Evolutionary conservation across 92 coral and sea anemone genomes (phyloP).

Genomic region (Umimayanthus chanpuru): DNA sequence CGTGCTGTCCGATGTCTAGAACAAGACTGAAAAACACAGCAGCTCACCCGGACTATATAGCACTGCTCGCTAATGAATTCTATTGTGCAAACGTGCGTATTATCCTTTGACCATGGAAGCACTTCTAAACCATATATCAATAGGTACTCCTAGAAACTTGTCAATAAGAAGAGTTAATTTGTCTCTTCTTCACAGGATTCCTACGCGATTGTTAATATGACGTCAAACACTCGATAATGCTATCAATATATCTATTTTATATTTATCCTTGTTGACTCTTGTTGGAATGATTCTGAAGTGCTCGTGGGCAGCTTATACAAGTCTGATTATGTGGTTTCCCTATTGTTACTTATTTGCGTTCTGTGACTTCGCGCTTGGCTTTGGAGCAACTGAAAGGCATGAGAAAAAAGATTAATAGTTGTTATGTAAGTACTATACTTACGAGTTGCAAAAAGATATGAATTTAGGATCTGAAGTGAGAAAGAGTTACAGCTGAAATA

Average conservation of each 20-base stretch:
- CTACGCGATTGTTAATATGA: not conserved
- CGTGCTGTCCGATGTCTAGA: not conserved
- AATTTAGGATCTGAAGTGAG: no score
- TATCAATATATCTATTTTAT: not conserved
- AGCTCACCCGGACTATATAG: not conserved
- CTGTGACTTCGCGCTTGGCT: no score
- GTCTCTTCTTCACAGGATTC: not conserved
- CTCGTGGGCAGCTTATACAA: not conserved
- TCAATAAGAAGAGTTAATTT: not conserved
- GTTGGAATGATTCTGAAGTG: not conserved
- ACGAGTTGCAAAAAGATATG: not conserved
- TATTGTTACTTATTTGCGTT: not conserved
- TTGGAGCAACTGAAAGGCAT: not conserved
- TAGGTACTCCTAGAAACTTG: not conserved
- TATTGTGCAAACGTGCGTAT: not conserved
- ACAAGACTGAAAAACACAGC: not conserved
- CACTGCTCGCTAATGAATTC: not conserved
- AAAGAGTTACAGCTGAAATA: no score
- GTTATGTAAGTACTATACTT: not conserved
- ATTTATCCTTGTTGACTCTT: slow-evolving; percentile 12
- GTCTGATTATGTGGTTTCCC: not conserved
- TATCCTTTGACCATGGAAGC: not conserved
- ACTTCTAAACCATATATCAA: not conserved
- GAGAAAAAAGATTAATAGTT: not conserved
- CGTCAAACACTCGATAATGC: not conserved